phyloP scores from a whole-genome alignment of 2,113 vertebrate genomes.

The Tupaia chinensis region DNA sequence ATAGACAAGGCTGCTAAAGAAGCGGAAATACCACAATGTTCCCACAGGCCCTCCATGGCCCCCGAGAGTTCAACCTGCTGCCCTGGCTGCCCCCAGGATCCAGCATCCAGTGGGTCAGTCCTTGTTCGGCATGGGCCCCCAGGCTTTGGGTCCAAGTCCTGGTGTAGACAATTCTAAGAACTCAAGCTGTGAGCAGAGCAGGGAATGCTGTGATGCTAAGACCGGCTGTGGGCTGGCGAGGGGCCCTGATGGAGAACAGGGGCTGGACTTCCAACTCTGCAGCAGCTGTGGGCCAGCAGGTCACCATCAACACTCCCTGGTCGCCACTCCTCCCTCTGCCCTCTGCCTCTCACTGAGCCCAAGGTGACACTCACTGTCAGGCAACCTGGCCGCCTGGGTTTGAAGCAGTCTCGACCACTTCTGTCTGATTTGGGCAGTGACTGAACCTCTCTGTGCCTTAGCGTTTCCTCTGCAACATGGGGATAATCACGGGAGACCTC shows the following conservation, averaged over 20 bases:
- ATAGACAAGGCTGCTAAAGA: background rate
- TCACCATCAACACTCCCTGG: background rate
- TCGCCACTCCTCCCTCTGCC: background rate
- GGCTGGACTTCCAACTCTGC: background rate
- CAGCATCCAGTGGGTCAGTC: background rate
- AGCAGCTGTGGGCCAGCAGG: background rate
- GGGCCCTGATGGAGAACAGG: background rate
- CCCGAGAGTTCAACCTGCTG: background rate
- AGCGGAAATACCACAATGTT: background rate
- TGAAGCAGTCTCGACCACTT: background rate
- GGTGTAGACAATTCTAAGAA: background rate
- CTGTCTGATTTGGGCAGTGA: background rate
- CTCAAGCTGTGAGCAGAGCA: background rate
- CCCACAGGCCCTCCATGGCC: background rate
- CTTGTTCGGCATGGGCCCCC: accelerated
- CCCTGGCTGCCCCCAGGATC: background rate
- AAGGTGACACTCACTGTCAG: background rate
- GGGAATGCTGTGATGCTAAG: background rate
- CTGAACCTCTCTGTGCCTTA: background rate
- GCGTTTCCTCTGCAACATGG: background rate
- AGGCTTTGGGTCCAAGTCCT: background rate
- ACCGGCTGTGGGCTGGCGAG: background rate
- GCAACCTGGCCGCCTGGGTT: background rate
- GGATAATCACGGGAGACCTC: too few relatives aligned
- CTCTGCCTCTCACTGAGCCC: background rate